Evolutionary conservation across 2,888 invertebrate genomes (phyloP).

Genomic region (Meliscaeva auricollis): DNA sequence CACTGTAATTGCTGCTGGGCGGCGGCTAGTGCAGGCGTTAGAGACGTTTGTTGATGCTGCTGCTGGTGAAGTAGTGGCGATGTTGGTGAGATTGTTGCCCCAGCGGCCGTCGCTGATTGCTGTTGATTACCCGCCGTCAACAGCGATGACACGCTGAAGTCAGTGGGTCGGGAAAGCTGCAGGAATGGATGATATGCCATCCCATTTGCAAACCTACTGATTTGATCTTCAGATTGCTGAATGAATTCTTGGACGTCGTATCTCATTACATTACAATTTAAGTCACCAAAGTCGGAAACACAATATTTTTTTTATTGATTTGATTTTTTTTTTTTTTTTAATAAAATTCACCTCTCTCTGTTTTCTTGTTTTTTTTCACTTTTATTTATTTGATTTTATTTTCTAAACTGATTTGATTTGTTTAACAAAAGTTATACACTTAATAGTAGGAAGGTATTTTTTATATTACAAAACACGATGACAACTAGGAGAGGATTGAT

Average conservation of each 20-base stretch:
- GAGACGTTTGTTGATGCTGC: constrained; percentile 79
- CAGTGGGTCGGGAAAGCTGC: constrained; percentile 95
- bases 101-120: constrained; percentile 76
- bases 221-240: constrained; percentile 85
- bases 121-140: constrained; percentile 89
- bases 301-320: constrained; percentile 40
- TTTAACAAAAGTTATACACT: constrained; percentile 48
- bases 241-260: constrained; percentile 85
- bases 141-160: constrained; percentile 96
- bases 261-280: constrained; percentile 85
- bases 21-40: constrained; percentile 63
- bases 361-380: constrained; percentile 26
- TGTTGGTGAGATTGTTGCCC: constrained; percentile 78
- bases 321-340: constrained; percentile 19
- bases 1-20: constrained; percentile 77
- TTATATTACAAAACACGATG: constrained; percentile 15
- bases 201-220: constrained; percentile 85
- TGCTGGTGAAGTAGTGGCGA: constrained; percentile 82
- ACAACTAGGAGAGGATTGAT: constrained; percentile 61
- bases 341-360: constrained; percentile 51
- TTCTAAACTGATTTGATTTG: constrained; percentile 13
- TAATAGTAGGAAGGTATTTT: constrained; percentile 12
- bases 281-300: constrained; percentile 72
- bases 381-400: constrained; percentile 19
- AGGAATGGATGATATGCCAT: constrained; percentile 95